Evolutionary conservation across 1,140 invertebrate genomes (phyloP), one percentile per base, ranked within the genome.

Genomic region (Scylla paramamosain): DNA sequence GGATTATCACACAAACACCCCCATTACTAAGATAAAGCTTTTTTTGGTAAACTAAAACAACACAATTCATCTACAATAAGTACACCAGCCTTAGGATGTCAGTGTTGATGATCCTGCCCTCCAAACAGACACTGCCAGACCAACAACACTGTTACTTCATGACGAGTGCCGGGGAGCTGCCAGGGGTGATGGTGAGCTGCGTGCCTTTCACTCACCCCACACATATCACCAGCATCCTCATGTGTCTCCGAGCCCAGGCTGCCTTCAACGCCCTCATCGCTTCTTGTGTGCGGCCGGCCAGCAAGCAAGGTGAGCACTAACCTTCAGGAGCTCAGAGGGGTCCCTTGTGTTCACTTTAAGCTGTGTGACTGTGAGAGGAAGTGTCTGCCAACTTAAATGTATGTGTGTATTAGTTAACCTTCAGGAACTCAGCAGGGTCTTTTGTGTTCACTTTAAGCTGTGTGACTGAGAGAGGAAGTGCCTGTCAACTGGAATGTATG

Each of bases 131-230:
- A 88, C 97, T 99, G 45, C 98, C 99, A 0, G 99, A 99, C 96
- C 99, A 99, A 96, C 98, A 98, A 59, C 99, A 99, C 97, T 99
- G 98, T 96, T 99, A 99, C 97, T 99, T 99, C 97, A 97, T 99
- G 97, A 99, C 98, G 4, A 98, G 98, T 96, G 98, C 97, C 20
- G 96, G 96, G 91, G 96, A 97, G 39, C 97, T 99, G 97, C 98
- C 98, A 89, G 99, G 98, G 4, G 98, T 98, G 48, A 97, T 99
- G 96, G 98, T 99, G 28, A 97, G 97, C 29, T 98, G 98, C 92
- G 98, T 99, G 95, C 98, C 99, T 0, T 99, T 99, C 97, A 99
- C 98, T 3, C 99, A 99, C 97, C 99, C 99, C 3, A 98, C 98
- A 10, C 98, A 99, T 96, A 98, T 99, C n/a, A 98, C 99, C 25